Evolutionary conservation across 1,140 invertebrate species (phyloP), one percentile per base, ranked within the genome.

Genomic region (Ganaspis sp.): DNA sequence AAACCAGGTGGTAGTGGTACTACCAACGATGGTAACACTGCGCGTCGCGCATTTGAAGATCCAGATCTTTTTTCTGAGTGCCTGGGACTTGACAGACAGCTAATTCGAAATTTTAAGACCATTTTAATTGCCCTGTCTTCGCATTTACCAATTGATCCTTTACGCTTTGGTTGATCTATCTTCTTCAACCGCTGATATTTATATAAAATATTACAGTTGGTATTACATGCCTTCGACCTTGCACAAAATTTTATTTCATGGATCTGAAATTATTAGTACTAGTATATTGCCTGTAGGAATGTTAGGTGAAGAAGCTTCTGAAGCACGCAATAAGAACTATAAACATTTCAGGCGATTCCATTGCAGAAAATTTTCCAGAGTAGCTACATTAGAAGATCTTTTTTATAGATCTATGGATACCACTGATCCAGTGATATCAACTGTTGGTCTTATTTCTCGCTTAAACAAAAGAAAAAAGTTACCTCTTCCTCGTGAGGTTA

Each of bases 221-320:
- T 86, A 81, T 49, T 37, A 73, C 11, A 84, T 86, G 79, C 79
- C 81, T 34, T 64, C 72, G 17, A 81, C 79, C 29, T 15, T 83
- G 8, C 84, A 87, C 38, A 87, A 82, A 79, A 76, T 86, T 40
- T 70, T 87, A 9, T 77, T 85, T 38, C 83, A 87, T 77, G 82
- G 85, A 11, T 11, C 21, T 45, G 70, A 82, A 11, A 86, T 87
- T 12, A 82, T 84, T 34, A 49, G 54, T 73, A 69, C 45, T 12
- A 21, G 53, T 26, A 11, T 85, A 11, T 29, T 84, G 21, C 78
- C 78, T 17, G 80, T 81, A 9, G 76, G 78, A 40, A 40, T 40
- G 38, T 40, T 40, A 40, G 38, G 38, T 9, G 38, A 40, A 40
- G 38, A 40, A 40, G 38, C 38, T 4, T 40, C 38, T 9, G 38